Percentiles rank a stretch among this genome's conserved stretches.
Evolutionary conservation across 2,888 invertebrate species (phyloP).

Genomic region (Malachius bipustulatus): DNA sequence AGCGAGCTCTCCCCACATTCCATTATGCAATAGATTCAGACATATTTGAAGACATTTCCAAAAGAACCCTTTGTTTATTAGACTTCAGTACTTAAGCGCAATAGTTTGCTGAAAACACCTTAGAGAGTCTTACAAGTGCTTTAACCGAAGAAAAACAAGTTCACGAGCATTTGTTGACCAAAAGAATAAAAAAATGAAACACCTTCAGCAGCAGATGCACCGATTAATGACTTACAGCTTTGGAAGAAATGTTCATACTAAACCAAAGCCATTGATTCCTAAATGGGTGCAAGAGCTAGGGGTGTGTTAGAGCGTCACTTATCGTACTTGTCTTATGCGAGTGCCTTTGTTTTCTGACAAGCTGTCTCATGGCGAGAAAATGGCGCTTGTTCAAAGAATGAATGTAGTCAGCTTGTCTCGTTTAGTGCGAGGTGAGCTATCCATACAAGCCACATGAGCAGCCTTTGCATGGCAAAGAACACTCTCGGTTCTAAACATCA

Average conservation of each 20-base stretch:
- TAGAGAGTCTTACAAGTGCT: not conserved
- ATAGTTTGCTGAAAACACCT: constrained; percentile 1
- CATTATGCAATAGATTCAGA: not conserved
- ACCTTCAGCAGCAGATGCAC: constrained; percentile 3
- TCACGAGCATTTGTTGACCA: too few species aligned
- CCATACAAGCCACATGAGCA: not conserved
- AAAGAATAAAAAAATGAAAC: too few species aligned
- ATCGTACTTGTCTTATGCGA: not conserved
- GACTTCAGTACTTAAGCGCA: not conserved
- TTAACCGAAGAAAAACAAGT: constrained; percentile 1
- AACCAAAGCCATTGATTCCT: not conserved
- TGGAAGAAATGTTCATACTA: not conserved
- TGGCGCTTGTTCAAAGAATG: constrained; percentile 1
- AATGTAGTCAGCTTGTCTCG: not conserved
- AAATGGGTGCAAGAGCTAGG: not conserved
- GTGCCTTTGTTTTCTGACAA: not conserved
- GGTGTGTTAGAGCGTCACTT: constrained; percentile 3
- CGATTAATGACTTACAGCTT: constrained; percentile 1
- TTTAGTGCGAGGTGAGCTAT: constrained; percentile 3
- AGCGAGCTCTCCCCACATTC: not conserved
- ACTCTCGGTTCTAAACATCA: not conserved
- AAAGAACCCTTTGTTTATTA: not conserved
- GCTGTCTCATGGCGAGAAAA: constrained; percentile 3
- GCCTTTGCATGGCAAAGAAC: constrained; percentile 1
- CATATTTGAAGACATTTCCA: not conserved